These are phyloP conservation scores for Danio tinwini DNA, from an alignment of 2,797 vertebrate genomes.

Conservation along the genomic window DNA sequence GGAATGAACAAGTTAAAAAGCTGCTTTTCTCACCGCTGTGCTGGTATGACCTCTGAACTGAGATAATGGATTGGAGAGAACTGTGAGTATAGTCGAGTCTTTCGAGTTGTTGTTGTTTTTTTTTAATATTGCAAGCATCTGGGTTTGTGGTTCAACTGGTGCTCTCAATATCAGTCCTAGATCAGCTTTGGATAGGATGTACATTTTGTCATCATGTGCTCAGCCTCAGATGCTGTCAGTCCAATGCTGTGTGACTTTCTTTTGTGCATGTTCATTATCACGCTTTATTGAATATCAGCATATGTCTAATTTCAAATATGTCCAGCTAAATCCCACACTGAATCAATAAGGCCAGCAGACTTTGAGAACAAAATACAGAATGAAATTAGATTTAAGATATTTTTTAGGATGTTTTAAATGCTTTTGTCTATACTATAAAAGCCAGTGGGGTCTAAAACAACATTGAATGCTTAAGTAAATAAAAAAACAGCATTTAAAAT, in stretches of 20 bases:
- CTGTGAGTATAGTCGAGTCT: slow-evolving; percentile 67
- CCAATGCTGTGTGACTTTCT: neutral
- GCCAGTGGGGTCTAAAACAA: neutral
- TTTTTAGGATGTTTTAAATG: neutral
- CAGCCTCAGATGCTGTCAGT: neutral
- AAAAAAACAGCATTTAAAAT: neutral
- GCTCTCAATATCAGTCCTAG: neutral
- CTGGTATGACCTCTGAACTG: slow-evolving; percentile 55
- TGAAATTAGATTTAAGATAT: neutral
- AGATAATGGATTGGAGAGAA: slow-evolving; percentile 76
- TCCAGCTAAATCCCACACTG: too few species aligned
- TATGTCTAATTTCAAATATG: too few species aligned
- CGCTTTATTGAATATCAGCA: too few species aligned
- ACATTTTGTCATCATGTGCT: neutral
- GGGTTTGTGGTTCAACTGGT: neutral
- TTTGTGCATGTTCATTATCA: too few species aligned
- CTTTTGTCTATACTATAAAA: neutral
- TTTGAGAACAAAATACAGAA: too few species aligned
- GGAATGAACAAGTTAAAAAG: slow-evolving; percentile 55
- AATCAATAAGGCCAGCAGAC: too few species aligned
- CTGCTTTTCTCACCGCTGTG: slow-evolving; percentile 42
- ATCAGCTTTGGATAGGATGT: neutral
- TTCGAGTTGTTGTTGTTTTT: neutral
- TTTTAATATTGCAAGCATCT: too few species aligned
- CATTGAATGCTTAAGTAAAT: neutral